Evolutionary conservation across 2,888 invertebrate genomes (phyloP).

Genomic region (Argyra leucocephala): DNA sequence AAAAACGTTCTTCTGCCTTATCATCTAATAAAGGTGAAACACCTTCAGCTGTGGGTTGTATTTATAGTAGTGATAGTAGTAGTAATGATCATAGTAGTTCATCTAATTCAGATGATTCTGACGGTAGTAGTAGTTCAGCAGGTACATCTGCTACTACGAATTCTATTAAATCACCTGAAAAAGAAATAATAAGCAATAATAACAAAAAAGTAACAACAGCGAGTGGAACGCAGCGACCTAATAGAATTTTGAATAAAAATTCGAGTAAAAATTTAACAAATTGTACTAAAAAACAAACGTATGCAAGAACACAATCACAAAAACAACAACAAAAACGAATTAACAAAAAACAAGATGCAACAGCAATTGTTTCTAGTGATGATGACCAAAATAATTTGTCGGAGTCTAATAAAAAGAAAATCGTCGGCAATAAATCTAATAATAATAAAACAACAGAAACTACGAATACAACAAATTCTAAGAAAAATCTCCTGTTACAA

Average conservation of each 20-base stretch:
- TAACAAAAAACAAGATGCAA: background rate
- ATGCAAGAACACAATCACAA: constrained; percentile 17
- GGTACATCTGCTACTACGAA: background rate
- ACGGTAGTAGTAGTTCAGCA: constrained; percentile 5
- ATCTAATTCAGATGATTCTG: constrained; percentile 20
- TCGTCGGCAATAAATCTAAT: constrained; percentile 18
- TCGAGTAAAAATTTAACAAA: constrained; percentile 1
- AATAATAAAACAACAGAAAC: constrained; percentile 18
- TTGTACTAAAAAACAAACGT: constrained; percentile 16
- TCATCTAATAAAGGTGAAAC: constrained; percentile 13
- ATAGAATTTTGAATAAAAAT: background rate
- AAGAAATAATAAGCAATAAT: background rate
- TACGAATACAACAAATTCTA: constrained; percentile 19
- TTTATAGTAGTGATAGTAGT: constrained; percentile 19
- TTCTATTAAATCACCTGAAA: background rate
- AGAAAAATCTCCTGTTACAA: constrained; percentile 51
- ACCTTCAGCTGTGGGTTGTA: constrained; percentile 14
- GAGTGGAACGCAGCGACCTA: background rate
- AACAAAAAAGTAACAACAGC: background rate
- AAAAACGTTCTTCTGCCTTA: background rate
- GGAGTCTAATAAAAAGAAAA: constrained; percentile 19
- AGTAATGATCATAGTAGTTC: constrained; percentile 17
- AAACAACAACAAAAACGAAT: background rate
- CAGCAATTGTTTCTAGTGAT: constrained; percentile 56
- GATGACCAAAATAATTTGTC: constrained; percentile 35